Conservation (phyloP, 2,113 vertebrate species). For the Verasper variegatus region DNA sequence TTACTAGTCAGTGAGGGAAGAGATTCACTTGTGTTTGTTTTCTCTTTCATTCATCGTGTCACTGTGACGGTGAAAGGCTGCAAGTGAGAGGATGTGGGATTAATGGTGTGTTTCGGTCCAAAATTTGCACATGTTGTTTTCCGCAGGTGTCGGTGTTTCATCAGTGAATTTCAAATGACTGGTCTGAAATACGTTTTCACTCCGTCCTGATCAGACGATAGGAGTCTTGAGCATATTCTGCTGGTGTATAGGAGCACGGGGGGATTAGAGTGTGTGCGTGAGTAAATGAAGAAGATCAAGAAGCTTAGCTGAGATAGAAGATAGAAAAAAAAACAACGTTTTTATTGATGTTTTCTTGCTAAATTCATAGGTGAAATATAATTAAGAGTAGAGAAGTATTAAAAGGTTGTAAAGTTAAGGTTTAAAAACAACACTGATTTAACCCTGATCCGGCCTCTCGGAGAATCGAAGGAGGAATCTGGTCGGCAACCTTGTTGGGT, state of each 20-base stretch:
- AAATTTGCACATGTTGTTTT: neutral
- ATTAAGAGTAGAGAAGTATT: too few species aligned
- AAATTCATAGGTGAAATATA: too few species aligned
- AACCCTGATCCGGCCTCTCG: too few species aligned
- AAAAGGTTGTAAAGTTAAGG: too few species aligned
- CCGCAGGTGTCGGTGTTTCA: neutral
- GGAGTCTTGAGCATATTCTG: neutral
- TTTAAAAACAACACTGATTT: too few species aligned
- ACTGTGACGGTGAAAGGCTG: neutral
- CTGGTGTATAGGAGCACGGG: neutral
- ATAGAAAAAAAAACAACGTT: neutral
- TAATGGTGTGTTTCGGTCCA: neutral
- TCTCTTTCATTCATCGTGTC: constrained; percentile 44
- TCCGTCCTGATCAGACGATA: neutral
- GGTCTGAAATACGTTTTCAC: neutral
- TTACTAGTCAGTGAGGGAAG: constrained; percentile 32
- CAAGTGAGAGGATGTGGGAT: neutral
- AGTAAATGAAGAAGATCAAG: constrained; percentile 13
- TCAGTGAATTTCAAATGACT: neutral
- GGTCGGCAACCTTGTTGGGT: too few species aligned
- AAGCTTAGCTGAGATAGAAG: constrained; percentile 1
- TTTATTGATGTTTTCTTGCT: neutral
- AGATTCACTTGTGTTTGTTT: constrained; percentile 46
- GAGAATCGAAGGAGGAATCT: too few species aligned
- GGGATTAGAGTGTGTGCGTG: constrained; percentile 9